phyloP scores from a whole-genome alignment of 1,140 invertebrate species.

The Cydia amplana region DNA sequence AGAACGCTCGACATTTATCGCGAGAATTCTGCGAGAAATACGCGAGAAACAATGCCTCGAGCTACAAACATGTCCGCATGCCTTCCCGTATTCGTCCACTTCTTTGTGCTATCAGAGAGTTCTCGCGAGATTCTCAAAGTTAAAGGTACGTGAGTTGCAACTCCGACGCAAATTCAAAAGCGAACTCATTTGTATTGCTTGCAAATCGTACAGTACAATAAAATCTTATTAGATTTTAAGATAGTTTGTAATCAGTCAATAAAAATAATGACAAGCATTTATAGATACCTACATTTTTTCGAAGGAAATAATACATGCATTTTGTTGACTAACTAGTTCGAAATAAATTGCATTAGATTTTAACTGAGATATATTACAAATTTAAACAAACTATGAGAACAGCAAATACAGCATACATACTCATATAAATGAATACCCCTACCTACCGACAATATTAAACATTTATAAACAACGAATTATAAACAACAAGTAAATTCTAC shows the following conservation, averaged over 20 bases:
- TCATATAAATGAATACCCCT: too few species aligned
- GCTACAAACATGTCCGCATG: background rate
- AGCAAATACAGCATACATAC: too few species aligned
- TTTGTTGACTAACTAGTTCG: too few species aligned
- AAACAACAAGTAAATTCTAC: too few species aligned
- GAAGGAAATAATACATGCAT: too few species aligned
- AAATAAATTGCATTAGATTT: too few species aligned
- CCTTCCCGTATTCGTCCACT: constrained; percentile 4
- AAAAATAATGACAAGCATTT: too few species aligned
- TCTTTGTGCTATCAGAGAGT: background rate
- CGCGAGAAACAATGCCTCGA: constrained; percentile 3
- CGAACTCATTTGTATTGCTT: background rate
- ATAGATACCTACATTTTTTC: too few species aligned
- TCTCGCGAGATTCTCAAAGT: background rate
- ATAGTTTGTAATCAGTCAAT: background rate
- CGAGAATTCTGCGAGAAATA: constrained; percentile 2
- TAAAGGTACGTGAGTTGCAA: background rate
- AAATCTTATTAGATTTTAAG: background rate
- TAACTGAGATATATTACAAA: too few species aligned
- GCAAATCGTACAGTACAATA: background rate
- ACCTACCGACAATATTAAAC: too few species aligned
- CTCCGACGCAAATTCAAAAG: background rate
- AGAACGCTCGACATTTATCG: constrained; percentile 9
- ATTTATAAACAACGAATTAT: too few species aligned
- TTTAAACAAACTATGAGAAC: too few species aligned